A percentile compares a stretch with the other conserved stretches of the same genome.
Conservation (phyloP, 2,888 invertebrate species). For the Apotomis turbidana region DNA sequence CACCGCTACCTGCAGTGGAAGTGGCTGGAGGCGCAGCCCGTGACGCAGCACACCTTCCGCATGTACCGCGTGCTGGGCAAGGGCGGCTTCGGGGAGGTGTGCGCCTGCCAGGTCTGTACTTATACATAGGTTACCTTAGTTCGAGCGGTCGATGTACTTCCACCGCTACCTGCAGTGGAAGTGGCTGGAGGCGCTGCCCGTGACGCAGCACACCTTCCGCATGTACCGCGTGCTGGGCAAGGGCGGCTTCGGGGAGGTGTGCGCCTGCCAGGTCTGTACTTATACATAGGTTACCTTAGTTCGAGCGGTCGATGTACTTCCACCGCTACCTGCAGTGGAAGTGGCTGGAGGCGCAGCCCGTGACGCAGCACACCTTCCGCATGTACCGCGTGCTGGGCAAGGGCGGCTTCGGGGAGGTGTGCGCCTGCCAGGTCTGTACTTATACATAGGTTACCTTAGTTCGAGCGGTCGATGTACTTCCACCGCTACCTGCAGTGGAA, state of each 20-base stretch:
- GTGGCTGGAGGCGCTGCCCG: conserved; percentile 97
- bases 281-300: conserved; percentile 83
- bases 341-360: conserved; percentile 97
- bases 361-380: conserved; percentile 99
- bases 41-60: conserved; percentile 99
- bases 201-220: conserved; percentile 99
- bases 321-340: conserved; percentile 99
- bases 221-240: conserved; percentile 99
- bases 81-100: conserved; percentile 99
- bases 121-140: conserved; percentile 83
- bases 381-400: conserved; percentile 99
- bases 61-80: conserved; percentile 99
- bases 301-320: conserved; percentile 98
- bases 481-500: conserved; percentile 99
- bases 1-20: conserved; percentile 99
- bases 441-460: conserved; percentile 83
- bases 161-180: conserved; percentile 99
- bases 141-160: conserved; percentile 98
- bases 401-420: conserved; percentile 99
- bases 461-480: conserved; percentile 98
- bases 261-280: conserved; percentile 93
- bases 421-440: conserved; percentile 93
- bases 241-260: conserved; percentile 99
- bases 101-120: conserved; percentile 93
- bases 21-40: conserved; percentile 97